These are phyloP conservation scores for Lysandra bellargus DNA, from an alignment of 2,888 invertebrate genomes.

Conservation along the genomic window DNA sequence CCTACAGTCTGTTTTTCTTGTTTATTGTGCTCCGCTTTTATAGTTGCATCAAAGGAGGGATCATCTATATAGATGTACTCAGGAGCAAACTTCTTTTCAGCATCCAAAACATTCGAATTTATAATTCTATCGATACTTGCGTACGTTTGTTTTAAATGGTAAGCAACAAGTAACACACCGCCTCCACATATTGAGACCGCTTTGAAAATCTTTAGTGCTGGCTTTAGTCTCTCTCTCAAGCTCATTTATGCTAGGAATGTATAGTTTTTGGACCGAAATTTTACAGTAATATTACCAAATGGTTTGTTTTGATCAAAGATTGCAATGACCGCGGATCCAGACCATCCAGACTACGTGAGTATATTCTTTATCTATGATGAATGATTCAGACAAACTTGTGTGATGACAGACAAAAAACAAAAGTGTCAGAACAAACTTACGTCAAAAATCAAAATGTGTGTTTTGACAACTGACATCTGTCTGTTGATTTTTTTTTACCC, in stretches of 20 bases:
- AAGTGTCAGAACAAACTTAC: too few relatives aligned
- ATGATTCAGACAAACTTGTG: too few relatives aligned
- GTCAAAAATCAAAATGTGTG: too few relatives aligned
- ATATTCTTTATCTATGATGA: too few relatives aligned
- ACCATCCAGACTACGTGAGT: too few relatives aligned
- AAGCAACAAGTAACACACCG: constrained; percentile 53
- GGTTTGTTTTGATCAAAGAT: not conserved
- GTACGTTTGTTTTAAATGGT: constrained; percentile 58
- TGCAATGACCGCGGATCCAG: not conserved
- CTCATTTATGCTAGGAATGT: constrained; percentile 47
- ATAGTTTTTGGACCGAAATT: constrained; percentile 3
- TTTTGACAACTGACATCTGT: too few relatives aligned
- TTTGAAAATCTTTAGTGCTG: constrained; percentile 56
- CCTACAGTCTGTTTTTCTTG: constrained; percentile 57
- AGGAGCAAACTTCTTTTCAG: constrained; percentile 64
- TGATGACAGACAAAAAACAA: too few relatives aligned
- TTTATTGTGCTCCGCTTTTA: constrained; percentile 56
- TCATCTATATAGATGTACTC: constrained; percentile 76
- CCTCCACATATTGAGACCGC: constrained; percentile 51
- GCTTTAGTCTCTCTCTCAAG: constrained; percentile 58
- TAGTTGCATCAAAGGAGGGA: constrained; percentile 56
- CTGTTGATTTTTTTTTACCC: too few relatives aligned
- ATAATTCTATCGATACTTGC: constrained; percentile 57
- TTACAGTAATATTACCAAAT: not conserved
- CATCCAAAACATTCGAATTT: constrained; percentile 63